phyloP scores from a whole-genome alignment of 2,113 vertebrate species.

The Toxotes jaculatrix region DNA sequence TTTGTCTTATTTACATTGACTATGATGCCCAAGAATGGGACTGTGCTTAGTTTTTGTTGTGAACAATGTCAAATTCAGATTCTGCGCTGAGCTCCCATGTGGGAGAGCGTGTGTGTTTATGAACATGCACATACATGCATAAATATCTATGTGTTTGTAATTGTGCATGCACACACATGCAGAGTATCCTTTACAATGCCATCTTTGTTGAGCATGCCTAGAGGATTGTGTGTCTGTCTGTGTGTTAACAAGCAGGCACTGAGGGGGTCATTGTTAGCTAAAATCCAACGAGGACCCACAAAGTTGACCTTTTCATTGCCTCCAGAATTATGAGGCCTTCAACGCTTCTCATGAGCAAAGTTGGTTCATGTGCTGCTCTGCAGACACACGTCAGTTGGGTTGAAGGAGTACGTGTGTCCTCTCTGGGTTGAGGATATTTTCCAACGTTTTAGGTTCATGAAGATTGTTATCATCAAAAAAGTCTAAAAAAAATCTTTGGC shows the following conservation, averaged over 20 bases:
- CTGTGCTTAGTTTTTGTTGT: constrained; percentile 28
- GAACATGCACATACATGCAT: constrained; percentile 57
- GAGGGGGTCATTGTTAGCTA: constrained; percentile 80
- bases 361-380: constrained; percentile 39
- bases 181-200: constrained; percentile 70
- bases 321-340: constrained; percentile 55
- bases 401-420: neutral
- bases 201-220: constrained; percentile 70
- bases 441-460: neutral
- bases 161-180: constrained; percentile 3
- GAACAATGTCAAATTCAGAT: constrained; percentile 13
- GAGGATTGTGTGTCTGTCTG: constrained; percentile 57
- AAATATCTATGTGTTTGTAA: constrained; percentile 31
- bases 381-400: neutral
- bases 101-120: constrained; percentile 28
- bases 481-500: neutral
- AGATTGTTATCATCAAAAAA: neutral
- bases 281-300: constrained; percentile 67
- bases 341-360: constrained; percentile 24
- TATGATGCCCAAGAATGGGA: neutral
- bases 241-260: constrained; percentile 74
- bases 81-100: constrained; percentile 11
- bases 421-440: constrained; percentile 23
- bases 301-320: constrained; percentile 69
- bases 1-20: neutral